These are phyloP conservation scores for Microctonus aethiopoides DNA, from an alignment of 2,888 invertebrate genomes.

Conservation along the genomic window DNA sequence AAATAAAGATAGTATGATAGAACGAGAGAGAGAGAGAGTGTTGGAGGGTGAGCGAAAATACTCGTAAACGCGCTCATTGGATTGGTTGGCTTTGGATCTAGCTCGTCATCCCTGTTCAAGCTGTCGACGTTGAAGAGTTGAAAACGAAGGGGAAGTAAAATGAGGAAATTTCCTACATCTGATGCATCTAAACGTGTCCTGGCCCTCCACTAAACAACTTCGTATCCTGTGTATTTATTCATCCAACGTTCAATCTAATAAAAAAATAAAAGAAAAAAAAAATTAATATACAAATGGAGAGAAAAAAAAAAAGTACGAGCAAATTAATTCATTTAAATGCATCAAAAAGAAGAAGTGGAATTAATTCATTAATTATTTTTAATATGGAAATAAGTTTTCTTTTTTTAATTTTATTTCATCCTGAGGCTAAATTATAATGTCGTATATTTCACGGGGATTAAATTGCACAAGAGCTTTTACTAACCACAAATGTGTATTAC, in stretches of 20 bases:
- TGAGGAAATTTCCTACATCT: neutral
- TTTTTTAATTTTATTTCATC: no score
- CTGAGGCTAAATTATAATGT: neutral
- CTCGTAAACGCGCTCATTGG: conserved; percentile 8
- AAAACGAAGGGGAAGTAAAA: neutral
- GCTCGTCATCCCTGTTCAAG: conserved; percentile 15
- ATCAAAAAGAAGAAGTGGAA: neutral
- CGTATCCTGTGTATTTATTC: neutral
- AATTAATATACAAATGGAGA: no score
- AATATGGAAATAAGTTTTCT: neutral
- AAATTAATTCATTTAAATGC: neutral
- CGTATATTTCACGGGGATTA: neutral
- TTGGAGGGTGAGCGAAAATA: no score
- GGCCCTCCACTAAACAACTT: neutral
- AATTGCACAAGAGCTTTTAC: neutral
- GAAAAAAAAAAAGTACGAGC: no score
- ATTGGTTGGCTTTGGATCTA: conserved; percentile 18
- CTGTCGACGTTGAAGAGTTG: conserved; percentile 6
- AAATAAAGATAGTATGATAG: conserved; percentile 30
- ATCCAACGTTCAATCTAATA: neutral
- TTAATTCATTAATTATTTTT: neutral
- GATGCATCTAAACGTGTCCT: neutral
- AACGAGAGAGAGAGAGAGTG: conserved; percentile 29
- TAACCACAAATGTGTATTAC: neutral
- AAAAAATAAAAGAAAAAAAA: neutral